These are phyloP conservation scores for Syrmaticus mikado DNA, from an alignment of 2,113 vertebrate species.

Conservation along the genomic window DNA sequence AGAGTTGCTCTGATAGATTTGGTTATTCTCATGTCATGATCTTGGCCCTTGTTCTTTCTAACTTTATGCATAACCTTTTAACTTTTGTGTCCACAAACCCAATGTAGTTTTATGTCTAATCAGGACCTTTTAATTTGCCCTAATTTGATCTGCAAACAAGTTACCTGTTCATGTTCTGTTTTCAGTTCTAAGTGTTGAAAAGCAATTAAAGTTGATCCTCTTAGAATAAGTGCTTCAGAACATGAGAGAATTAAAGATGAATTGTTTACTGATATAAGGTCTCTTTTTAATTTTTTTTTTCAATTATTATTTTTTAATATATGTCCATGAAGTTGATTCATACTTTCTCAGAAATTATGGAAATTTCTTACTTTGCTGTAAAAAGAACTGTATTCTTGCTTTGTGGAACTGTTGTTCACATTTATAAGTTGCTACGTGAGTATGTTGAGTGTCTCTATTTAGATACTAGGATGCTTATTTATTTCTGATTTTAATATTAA, in stretches of 20 bases:
- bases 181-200: background rate
- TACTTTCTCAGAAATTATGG: background rate
- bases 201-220: constrained; percentile 3
- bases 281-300: background rate
- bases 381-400: background rate
- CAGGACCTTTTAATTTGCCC: background rate
- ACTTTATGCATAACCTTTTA: background rate
- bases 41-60: background rate
- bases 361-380: background rate
- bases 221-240: background rate
- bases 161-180: background rate
- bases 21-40: background rate
- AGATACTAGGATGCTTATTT: background rate
- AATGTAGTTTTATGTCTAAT: background rate
- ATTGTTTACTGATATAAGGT: background rate
- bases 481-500: background rate
- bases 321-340: background rate
- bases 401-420: background rate
- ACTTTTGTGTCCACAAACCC: background rate
- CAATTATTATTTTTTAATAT: background rate
- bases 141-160: background rate
- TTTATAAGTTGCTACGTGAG: background rate
- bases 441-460: background rate
- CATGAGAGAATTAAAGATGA: background rate
- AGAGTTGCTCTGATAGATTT: background rate